A percentile compares a stretch with the other conserved stretches of the same genome.
Evolutionary conservation across 2,797 vertebrate species (phyloP).

Genomic region (Adelosebastes latens): DNA sequence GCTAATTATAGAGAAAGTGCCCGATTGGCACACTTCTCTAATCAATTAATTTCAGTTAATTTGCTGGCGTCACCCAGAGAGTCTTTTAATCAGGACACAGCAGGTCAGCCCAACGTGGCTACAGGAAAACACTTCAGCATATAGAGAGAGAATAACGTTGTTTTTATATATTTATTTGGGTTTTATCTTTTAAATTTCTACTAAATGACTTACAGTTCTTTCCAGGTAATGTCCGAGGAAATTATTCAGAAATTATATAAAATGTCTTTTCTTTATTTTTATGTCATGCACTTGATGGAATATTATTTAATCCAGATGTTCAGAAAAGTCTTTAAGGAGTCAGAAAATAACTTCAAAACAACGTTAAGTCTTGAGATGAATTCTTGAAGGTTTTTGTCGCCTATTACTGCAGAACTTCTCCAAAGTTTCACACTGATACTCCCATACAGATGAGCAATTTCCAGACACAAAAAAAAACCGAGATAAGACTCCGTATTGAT

Average conservation of each 20-base stretch:
- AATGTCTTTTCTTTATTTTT: too few relatives aligned
- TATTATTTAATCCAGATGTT: not conserved
- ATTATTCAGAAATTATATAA: not conserved
- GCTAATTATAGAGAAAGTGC: not conserved
- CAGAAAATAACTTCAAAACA: not conserved
- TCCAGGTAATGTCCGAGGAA: not conserved
- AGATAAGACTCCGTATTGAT: not conserved
- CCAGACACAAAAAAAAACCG: not conserved
- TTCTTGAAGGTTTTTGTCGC: not conserved
- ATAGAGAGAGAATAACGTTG: not conserved
- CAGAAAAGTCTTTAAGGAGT: not conserved
- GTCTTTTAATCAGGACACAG: constrained; percentile 6
- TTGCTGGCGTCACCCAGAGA: not conserved
- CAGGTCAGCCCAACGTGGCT: not conserved
- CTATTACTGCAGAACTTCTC: not conserved
- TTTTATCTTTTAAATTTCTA: not conserved
- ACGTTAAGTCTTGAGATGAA: not conserved
- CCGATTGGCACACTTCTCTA: not conserved
- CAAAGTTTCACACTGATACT: not conserved
- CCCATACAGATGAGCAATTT: not conserved
- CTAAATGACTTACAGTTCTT: not conserved
- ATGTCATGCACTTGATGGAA: not conserved
- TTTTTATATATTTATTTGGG: not conserved
- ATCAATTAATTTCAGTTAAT: not conserved
- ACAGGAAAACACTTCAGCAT: not conserved